Evolutionary conservation across 1,140 invertebrate genomes (phyloP).

Genomic region (Dendroctonus ponderosae): DNA sequence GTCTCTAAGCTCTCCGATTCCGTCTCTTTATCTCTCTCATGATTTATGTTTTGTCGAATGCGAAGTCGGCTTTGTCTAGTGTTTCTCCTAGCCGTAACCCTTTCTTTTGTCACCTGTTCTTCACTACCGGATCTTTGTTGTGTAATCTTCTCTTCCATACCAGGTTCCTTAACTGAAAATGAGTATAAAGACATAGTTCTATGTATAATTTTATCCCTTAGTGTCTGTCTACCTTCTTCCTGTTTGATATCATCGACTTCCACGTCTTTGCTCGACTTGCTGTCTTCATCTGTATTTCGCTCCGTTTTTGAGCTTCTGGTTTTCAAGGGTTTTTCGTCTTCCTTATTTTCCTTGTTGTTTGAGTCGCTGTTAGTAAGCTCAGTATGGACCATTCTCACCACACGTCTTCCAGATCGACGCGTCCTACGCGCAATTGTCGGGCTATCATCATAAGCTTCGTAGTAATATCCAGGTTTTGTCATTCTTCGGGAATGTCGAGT

Average conservation of each 20-base stretch:
- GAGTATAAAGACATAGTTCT: background rate
- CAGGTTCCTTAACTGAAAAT: conserved; percentile 9
- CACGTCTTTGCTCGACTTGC: conserved; percentile 19
- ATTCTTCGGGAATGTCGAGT: conserved; percentile 24
- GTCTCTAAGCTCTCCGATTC: conserved; percentile 36
- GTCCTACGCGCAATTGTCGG: conserved; percentile 20
- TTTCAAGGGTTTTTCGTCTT: background rate
- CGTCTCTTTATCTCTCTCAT: conserved; percentile 15
- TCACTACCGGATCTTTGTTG: conserved; percentile 16
- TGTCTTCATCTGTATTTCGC: conserved; percentile 5
- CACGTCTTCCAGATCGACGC: conserved; percentile 8
- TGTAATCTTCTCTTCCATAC: conserved; percentile 14
- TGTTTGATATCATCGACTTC: background rate
- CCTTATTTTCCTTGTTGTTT: conserved; percentile 10
- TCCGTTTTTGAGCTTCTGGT: conserved; percentile 10
- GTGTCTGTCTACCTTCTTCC: conserved; percentile 3
- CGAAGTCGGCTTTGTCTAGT: conserved; percentile 8
- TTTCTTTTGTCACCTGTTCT: conserved; percentile 25
- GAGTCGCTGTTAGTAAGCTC: background rate
- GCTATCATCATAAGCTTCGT: conserved; percentile 28
- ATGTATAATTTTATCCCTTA: background rate
- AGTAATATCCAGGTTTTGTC: conserved; percentile 29
- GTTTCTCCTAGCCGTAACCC: background rate
- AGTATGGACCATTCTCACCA: conserved; percentile 7
- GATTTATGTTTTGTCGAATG: conserved; percentile 7